Evolutionary conservation across 2,888 invertebrate species (phyloP).

Genomic region (Lumbricus terrestris): DNA sequence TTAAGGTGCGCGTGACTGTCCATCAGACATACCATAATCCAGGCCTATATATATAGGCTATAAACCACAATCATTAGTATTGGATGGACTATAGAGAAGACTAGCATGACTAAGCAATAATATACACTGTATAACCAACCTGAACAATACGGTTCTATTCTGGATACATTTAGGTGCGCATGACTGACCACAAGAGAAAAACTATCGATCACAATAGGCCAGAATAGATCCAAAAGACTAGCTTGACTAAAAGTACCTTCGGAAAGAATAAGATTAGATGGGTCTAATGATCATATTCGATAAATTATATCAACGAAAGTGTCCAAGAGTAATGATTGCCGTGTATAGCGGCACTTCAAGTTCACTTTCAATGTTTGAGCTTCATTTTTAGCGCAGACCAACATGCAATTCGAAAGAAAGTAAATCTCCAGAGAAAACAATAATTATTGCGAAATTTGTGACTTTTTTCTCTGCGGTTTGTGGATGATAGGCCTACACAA

Average conservation of each 20-base stretch:
- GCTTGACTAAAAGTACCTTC: neutral
- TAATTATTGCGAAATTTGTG: neutral
- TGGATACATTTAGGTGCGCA: no score
- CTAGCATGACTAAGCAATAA: no score
- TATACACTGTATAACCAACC: no score
- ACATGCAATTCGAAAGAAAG: neutral
- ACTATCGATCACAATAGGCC: neutral
- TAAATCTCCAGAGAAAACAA: neutral
- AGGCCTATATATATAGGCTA: no score
- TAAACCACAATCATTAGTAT: no score
- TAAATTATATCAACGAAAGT: neutral
- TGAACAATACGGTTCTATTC: no score
- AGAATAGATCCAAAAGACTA: neutral
- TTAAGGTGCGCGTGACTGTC: no score
- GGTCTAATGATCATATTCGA: neutral
- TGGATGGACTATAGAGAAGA: no score
- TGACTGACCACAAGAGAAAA: neutral
- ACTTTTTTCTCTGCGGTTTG: neutral
- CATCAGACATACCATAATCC: no score
- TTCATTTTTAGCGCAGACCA: neutral
- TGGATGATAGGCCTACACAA: neutral
- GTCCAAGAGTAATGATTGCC: neutral
- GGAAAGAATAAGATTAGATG: neutral
- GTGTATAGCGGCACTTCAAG: no score
- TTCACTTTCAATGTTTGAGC: neutral